Evolutionary conservation across 1,140 invertebrate genomes (phyloP), one percentile per base, ranked within the genome.

Genomic region (Cotesia chilonis): DNA sequence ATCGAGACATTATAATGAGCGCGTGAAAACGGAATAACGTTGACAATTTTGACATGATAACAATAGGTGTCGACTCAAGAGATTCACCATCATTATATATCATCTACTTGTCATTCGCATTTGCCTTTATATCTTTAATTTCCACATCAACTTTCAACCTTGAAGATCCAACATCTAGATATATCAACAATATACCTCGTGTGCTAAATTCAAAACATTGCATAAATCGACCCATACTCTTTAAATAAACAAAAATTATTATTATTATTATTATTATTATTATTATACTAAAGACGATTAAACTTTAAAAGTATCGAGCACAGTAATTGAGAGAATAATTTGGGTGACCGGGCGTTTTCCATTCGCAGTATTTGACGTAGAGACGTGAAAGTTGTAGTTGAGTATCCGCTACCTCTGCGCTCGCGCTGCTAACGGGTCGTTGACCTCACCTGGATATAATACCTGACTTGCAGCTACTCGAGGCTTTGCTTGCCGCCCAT

Each of bases 401-500:
- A 59, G 72, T 75, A 65, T 54, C 72, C 37, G n/a, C 64, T 41
- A 35, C 64, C 54, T 65, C 37, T 55, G 55, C 71, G 54, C 38
- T 64, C 57, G 69, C 64, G 64, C 66, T 57, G 35, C 65, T 59
- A 74, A 61, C 75, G 70, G 77, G 77, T 80, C 79, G 70, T 75
- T 76, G 79, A 79, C 79, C 79, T 67, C 77, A 76, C 77, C 79
- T 76, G 75, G 79, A 80, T 76, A 75, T 77, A 80, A 80, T 71
- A 70, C 74, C 71, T 73, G 71, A 68, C 71, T 68, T 28, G 54
- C 57, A 57, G 52, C 37, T 61, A 67, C 71, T 65, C 51, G 72
- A 67, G 36, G 28, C 54, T 47, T 47, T 47, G 12, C 57, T 60
- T 63, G 38, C 41, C 70, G 64, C 65, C 64, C 65, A 72, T 64